Conservation (phyloP, 2,113 vertebrate genomes). For the Electrona antarctica region DNA sequence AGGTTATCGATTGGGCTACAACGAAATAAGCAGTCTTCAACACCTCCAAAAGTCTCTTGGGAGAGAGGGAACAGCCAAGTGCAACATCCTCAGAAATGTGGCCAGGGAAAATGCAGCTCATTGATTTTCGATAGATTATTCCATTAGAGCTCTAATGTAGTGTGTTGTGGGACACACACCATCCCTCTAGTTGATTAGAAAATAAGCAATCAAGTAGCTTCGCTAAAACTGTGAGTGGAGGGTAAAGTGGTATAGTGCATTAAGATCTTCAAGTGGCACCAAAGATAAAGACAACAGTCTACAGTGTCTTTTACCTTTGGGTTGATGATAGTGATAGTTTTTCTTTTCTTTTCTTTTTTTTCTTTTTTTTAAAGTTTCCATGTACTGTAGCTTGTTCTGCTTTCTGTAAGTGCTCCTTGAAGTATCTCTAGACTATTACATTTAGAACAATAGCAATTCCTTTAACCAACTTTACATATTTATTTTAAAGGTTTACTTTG, state of each 20-base stretch:
- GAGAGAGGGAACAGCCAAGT: slow-evolving; percentile 73
- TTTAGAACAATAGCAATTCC: slow-evolving; percentile 15
- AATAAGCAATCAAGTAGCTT: slow-evolving; percentile 73
- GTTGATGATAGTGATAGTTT: slow-evolving; percentile 66
- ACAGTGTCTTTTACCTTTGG: slow-evolving; percentile 42
- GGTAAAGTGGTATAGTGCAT: slow-evolving; percentile 60
- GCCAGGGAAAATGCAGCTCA: slow-evolving; percentile 76
- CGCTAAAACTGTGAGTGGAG: slow-evolving; percentile 62
- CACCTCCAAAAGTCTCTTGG: slow-evolving; percentile 74
- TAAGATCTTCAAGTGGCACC: slow-evolving; percentile 54
- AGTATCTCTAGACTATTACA: neutral
- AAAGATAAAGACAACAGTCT: slow-evolving; percentile 62
- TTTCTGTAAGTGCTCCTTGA: neutral
- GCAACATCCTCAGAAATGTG: slow-evolving; percentile 78
- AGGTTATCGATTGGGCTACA: slow-evolving; percentile 80
- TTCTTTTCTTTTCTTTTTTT: slow-evolving; percentile 47
- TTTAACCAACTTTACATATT: neutral
- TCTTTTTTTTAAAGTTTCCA: slow-evolving; percentile 17
- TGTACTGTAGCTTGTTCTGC: neutral
- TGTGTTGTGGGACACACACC: slow-evolving; percentile 75
- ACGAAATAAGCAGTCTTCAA: slow-evolving; percentile 79
- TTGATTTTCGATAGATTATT: slow-evolving; percentile 81
- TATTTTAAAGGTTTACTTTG: too few species aligned
- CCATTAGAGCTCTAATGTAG: slow-evolving; percentile 77
- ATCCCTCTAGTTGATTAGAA: slow-evolving; percentile 80